Evolutionary conservation across 2,888 invertebrate genomes (phyloP), one percentile per base, ranked within the genome.

Genomic region (Petrolisthes manimaculis): DNA sequence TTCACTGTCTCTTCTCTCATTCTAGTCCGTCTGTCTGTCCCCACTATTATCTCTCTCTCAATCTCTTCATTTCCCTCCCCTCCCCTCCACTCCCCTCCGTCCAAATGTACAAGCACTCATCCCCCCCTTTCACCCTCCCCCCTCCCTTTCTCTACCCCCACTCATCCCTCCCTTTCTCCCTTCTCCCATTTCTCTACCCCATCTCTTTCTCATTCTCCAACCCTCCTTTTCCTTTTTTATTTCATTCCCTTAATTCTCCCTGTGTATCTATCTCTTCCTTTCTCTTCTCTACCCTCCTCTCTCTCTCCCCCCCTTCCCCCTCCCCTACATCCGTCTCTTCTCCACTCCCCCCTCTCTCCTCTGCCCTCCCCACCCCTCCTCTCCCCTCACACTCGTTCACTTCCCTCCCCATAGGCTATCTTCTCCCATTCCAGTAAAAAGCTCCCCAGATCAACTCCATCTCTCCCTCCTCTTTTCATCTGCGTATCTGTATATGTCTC

Each of bases 161-260:
- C 9, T 2, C 81, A 24, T 21, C 67, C 12, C 3, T 3, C 37
- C 82, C 18, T 69, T 53, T 53, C 14, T 61, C 69, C 71, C 54
- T 51, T 53, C 14, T 37, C 83, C 71, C 53, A 5, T 4, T 51
- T 24, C 9, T 53, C 53, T 21, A 5, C 24, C 14, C 82, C 24
- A 67, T 37, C 67, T 69, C 79, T 51, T 9, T 54, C 78, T 78
- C 78, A n/a, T n/a, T n/a, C n/a, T n/a, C n/a, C n/a, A n/a, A n/a
- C n/a, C n/a, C n/a, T n/a, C n/a, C n/a, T n/a, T n/a, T n/a, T n/a
- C n/a, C n/a, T n/a, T n/a, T n/a, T n/a, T n/a, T n/a, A n/a, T n/a
- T n/a, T n/a, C n/a, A n/a, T n/a, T n/a, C n/a, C n/a, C n/a, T n/a
- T n/a, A n/a, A n/a, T n/a, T n/a, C n/a, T n/a, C n/a, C n/a, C n/a